Base-by-base conservation (phyloP, 2,797 vertebrate genomes). In the Pelobates cultripes region DNA sequence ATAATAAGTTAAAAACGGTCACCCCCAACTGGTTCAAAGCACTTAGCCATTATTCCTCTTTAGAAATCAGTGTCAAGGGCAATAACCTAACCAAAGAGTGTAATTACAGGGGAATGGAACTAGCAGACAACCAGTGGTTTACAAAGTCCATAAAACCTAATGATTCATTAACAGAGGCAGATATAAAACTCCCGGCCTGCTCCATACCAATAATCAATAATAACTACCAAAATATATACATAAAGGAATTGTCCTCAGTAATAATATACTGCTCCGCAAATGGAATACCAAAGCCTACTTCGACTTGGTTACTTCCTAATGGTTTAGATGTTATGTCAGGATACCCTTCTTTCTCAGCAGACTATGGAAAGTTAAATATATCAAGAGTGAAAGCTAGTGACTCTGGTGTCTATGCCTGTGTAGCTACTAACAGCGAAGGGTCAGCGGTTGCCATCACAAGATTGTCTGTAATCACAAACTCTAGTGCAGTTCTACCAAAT, bases 51-150 rank as follows among this genome's bases (percentile, higher is more conserved):
- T 78, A 73, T 44, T 75, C 85, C 14, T 61, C 63, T 4, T 73
- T 83, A 15, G 5, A 43, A 3, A 51, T 84, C 57, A 76, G 57
- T 13, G 43, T 81, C 17, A 8, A 70, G 15, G 78, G 78, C 43
- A 86, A 86, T 69, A 83, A 83, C 41, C 6, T 86, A 12, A 85
- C 71, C 6, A 77, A 69, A n/a, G 84, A 81, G 7, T 86, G 84
- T 44, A 12, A 28, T 0, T 85, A 61, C 41, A 75, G 81, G 47
- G 84, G 78, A 42, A 55, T 77, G 4, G 64, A 72, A n/a, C 66
- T 75, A 41, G 42, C 63, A 1, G 85, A 83, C 43, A 75, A 86
- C 47, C n/a, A 9, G 3, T 85, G 85, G 83, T 83, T 86, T 66
- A 61, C 12, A 42, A 63, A 66, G 10, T 82, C 85, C 13, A 28